Evolutionary conservation across 2,797 vertebrate genomes (phyloP), one percentile per base, ranked within the genome.

Genomic region (Parambassis ranga): DNA sequence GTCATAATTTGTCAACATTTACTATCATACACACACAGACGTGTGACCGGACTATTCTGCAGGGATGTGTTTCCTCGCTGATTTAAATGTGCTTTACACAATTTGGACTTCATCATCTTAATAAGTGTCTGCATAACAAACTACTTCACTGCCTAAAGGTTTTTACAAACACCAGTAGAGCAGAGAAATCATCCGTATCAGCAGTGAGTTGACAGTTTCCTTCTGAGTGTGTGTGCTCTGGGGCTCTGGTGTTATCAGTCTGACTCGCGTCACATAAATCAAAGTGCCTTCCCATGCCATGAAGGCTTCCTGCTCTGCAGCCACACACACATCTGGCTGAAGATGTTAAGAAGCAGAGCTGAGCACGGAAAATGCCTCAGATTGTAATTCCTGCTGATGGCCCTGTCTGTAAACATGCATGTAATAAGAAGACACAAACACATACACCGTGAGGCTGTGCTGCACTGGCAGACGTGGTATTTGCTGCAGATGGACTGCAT

Each of bases 211-310:
- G 75, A 60, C 73, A 49, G 55, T 63, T 75, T 80, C 60, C 53
- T 38, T 32, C 4, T 69, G 49, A 62, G 38, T 46, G 49, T 48
- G 38, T 68, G 68, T 65, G 68, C 75, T 79, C 64, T 57, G 59
- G 57, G 74, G 63, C 79, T 77, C 47, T 65, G 41, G 59, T 81
- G 77, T 86, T 86, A 86, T 88, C 82, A 82, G 79, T 55, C 32
- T 75, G 76, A 83, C 68, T 75, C 79, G 79, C 64, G 51, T 77
- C 53, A 32, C 72, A 86, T 89, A 82, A 87, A 89, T 89, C 82
- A 84, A 68, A 58, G 65, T 66, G 33, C 57, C 81, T 73, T 71
- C 62, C 61, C 62, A 18, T 35, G 31, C 49, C 39, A 16, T 23
- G 61, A 71, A 62, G 15, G 61, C 77, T 65, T 73, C 75, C 65